phyloP scores from a whole-genome alignment of 2,113 vertebrate genomes.

The Podiceps cristatus region DNA sequence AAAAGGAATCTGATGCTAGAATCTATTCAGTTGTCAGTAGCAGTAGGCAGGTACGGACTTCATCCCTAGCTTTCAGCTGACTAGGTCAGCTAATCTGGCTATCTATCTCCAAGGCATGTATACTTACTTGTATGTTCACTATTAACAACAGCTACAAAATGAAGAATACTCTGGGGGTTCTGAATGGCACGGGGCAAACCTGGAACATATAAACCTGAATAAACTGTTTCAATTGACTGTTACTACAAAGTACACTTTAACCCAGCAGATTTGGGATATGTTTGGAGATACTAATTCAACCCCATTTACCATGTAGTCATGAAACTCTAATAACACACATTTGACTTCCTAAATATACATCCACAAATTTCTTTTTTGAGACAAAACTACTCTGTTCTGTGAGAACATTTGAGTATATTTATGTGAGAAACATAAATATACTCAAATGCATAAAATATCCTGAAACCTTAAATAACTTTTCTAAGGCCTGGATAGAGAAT shows the following conservation, averaged over 20 bases:
- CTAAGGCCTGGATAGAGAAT: neutral
- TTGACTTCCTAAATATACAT: neutral
- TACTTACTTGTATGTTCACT: neutral
- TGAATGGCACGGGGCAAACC: neutral
- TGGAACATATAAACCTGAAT: neutral
- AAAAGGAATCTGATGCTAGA: neutral
- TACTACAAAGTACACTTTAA: neutral
- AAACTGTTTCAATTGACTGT: neutral
- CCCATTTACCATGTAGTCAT: neutral
- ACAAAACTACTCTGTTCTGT: neutral
- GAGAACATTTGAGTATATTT: neutral
- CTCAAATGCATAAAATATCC: neutral
- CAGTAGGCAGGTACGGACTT: neutral
- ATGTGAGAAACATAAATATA: neutral
- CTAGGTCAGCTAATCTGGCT: neutral
- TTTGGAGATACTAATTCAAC: neutral
- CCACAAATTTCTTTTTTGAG: neutral
- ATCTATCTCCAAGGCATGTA: neutral
- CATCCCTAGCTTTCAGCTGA: neutral
- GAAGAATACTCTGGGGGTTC: neutral
- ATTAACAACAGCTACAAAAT: neutral
- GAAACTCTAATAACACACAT: neutral
- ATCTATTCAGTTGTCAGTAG: neutral
- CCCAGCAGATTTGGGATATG: neutral
- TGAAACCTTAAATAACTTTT: neutral